Base-by-base conservation (phyloP, 2,797 vertebrate genomes). In the Sebastes baramenuke region DNA sequence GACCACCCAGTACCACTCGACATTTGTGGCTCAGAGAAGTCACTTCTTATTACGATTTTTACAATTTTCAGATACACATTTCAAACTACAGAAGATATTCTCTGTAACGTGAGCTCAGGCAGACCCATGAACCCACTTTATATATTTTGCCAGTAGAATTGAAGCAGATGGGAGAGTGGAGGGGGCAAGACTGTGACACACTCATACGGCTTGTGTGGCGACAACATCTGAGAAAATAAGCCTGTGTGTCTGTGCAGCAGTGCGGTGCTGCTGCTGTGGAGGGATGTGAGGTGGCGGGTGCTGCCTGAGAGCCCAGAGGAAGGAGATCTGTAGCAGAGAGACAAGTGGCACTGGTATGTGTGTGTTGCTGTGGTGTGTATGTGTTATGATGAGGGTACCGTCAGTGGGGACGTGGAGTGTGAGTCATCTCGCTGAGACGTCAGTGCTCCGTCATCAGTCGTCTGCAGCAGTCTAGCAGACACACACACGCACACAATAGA, bases 341-440 rank as follows among this genome's bases (percentile, higher is more conserved):
- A 79, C 76, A 77, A 88, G 81, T 83, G 85, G 76, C 79, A 49
- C 56, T 52, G 38, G n/a, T 74, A 74, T 58, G 74, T 75, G 54
- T 49, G 55, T 74, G 20, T 55, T 24, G 54, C 54, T 22, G 64
- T 27, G 64, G 22, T 64, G 34, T 64, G n/a, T 64, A 7, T 38
- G 32, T 67, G 16, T 30, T 22, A 13, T 81, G 80, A 83, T 72
- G 77, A 58, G 70, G 70, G 75, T 71, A 79, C 60, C 36, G 58
- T 86, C 77, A 72, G 66, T 56, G 68, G 65, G 73, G 79, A 92
- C 72, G 67, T 85, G 85, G 88, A 87, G 83, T 30, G 76, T 95
- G 95, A 95, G 84, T 95, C 94, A 95, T 91, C 85, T 72, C n/a
- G 27, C 34, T 59, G 79, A 90, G 92, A 94, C 94, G 93, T 95